Conservation (phyloP, 2,888 invertebrate genomes). For the Epinotia ramella region DNA sequence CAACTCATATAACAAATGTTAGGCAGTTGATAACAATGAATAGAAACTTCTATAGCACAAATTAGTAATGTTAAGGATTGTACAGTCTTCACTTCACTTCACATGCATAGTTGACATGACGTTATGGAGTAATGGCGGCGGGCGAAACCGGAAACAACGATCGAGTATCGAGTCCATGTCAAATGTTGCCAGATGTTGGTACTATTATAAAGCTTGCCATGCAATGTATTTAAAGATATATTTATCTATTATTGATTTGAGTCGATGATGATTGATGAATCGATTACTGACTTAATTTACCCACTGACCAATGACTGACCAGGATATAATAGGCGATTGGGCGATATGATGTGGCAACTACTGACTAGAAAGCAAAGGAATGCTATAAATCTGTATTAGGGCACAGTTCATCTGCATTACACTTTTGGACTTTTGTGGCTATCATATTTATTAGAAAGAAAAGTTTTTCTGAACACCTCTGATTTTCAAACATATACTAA, state of each 20-base stretch:
- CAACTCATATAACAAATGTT: conserved; percentile 46
- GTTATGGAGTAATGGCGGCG: conserved; percentile 44
- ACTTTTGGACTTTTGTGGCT: no score
- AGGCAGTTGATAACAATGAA: conserved; percentile 54
- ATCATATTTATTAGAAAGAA: no score
- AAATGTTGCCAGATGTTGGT: conserved; percentile 27
- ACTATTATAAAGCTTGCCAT: conserved; percentile 1
- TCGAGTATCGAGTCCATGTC: background rate
- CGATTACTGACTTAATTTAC: background rate
- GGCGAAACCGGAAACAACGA: conserved; percentile 32
- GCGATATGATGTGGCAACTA: no score
- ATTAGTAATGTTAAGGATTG: conserved; percentile 2
- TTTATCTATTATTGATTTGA: background rate
- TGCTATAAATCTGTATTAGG: no score
- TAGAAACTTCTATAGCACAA: conserved; percentile 17
- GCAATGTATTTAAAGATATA: background rate
- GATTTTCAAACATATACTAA: no score
- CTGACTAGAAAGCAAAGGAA: no score
- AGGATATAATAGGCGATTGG: no score
- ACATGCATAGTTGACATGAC: conserved; percentile 39
- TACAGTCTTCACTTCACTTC: conserved; percentile 6
- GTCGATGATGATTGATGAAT: background rate
- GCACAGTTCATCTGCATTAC: no score
- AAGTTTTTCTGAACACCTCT: no score
- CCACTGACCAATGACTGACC: no score